Percentiles rank a stretch among this genome's conserved stretches.
Conservation (phyloP, 2,888 invertebrate species). For the Monopis laevigella region DNA sequence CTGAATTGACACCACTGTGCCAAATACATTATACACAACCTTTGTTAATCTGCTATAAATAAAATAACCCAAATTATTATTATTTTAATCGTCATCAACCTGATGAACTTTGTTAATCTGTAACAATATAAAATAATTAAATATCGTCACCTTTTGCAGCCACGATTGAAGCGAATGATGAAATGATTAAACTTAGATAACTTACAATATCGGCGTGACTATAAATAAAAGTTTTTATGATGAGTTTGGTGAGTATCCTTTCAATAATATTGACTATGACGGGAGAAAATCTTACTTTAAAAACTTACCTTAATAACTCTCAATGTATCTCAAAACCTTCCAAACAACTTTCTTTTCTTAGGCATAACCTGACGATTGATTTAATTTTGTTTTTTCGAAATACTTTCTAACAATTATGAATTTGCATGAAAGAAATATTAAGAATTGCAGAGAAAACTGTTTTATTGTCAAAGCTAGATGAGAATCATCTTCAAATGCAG, state of each 20-base stretch:
- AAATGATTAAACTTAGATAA: no score
- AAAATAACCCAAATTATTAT: no score
- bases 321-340: constrained; percentile 6
- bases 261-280: not conserved
- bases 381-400: constrained; percentile 37
- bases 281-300: not conserved
- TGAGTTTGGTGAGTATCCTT: no score
- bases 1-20: constrained; percentile 2
- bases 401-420: constrained; percentile 45
- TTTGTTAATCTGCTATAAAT: not conserved
- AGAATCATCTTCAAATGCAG: constrained; percentile 34
- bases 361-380: constrained; percentile 7
- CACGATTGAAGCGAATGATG: no score
- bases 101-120: no score
- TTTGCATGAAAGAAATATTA: constrained; percentile 52
- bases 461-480: constrained; percentile 28
- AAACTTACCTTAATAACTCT: constrained; percentile 9
- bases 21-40: not conserved
- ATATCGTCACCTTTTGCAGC: no score
- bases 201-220: no score
- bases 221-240: no score
- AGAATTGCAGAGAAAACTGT: constrained; percentile 32
- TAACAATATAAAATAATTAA: no score
- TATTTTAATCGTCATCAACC: no score
- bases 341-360: constrained; percentile 1